Evolutionary conservation across 2,113 vertebrate species (phyloP).

Genomic region (Mesitornis unicolor): DNA sequence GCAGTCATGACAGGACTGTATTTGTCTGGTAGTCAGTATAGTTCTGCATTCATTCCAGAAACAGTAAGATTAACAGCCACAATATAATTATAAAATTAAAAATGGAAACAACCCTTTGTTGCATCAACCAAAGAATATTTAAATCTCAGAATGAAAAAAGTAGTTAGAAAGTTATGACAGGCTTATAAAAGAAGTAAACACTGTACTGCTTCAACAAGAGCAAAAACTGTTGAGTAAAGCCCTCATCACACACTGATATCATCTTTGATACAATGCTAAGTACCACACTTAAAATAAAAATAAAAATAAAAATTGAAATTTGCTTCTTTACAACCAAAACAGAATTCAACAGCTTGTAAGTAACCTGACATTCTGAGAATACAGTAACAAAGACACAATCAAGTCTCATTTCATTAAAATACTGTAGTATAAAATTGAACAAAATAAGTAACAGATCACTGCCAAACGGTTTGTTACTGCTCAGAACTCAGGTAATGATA

Average conservation of each 20-base stretch:
- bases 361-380: background rate
- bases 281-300: background rate
- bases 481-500: background rate
- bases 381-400: background rate
- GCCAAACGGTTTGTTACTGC: background rate
- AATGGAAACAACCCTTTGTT: background rate
- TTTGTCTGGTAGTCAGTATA: background rate
- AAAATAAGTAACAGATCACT: background rate
- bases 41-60: background rate
- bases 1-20: background rate
- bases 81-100: background rate
- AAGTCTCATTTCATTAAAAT: background rate
- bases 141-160: background rate
- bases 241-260: background rate
- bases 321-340: background rate
- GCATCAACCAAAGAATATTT: background rate
- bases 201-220: background rate
- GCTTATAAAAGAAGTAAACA: background rate
- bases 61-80: background rate
- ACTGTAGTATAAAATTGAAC: background rate
- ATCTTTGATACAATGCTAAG: background rate
- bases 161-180: background rate
- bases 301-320: background rate
- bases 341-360: background rate
- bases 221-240: background rate